These are phyloP conservation scores for Sandelia bainsii DNA, from an alignment of 2,797 vertebrate genomes.

Conservation along the genomic window DNA sequence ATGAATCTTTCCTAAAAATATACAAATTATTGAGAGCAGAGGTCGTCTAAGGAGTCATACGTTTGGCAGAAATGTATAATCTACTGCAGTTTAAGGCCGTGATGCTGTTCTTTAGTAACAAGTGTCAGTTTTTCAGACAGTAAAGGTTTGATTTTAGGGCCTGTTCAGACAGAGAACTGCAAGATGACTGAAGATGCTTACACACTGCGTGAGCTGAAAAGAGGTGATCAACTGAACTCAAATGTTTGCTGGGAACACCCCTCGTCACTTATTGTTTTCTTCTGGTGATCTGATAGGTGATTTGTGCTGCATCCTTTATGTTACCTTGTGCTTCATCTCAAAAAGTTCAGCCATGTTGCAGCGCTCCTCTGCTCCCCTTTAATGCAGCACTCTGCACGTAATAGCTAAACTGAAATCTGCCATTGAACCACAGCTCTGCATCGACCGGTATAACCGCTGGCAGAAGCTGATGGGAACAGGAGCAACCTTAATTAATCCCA, in stretches of 20 bases:
- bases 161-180: neutral
- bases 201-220: no score
- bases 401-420: no score
- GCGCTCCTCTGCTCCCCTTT: no score
- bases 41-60: neutral
- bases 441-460: neutral
- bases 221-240: no score
- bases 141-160: neutral
- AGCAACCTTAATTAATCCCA: constrained; percentile 23
- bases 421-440: neutral
- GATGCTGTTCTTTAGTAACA: neutral
- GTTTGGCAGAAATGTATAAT: neutral
- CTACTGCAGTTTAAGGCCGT: constrained; percentile 6
- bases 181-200: no score
- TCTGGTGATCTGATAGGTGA: neutral
- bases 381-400: no score
- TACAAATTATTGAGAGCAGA: neutral
- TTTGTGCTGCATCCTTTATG: neutral
- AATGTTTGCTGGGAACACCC: no score
- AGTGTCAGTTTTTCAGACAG: neutral
- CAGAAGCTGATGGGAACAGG: constrained; percentile 1
- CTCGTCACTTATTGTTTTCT: neutral
- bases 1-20: neutral
- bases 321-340: constrained; percentile 16
- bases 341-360: no score